phyloP scores from a whole-genome alignment of 2,888 invertebrate genomes.

The Horisme vitalbata region DNA sequence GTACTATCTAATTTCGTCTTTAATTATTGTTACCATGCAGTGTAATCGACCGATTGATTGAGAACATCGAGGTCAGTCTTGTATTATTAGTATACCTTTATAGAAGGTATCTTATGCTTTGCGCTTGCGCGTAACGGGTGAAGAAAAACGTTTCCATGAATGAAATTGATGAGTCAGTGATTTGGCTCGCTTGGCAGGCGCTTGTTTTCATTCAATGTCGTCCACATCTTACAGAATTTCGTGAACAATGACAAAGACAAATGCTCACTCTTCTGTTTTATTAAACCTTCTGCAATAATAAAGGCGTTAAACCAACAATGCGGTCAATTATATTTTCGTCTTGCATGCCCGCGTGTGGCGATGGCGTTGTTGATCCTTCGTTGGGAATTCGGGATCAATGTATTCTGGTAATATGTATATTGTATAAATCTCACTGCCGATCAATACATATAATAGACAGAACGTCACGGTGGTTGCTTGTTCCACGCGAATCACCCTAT shows the following conservation, averaged over 20 bases:
- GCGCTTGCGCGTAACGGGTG: conserved; percentile 30
- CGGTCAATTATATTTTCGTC: conserved; percentile 25
- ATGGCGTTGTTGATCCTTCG: conserved; percentile 17
- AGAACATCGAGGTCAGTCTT: conserved; percentile 27
- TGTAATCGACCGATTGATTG: conserved; percentile 32
- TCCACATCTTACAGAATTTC: conserved; percentile 38
- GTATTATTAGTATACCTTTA: conserved; percentile 19
- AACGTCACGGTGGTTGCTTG: conserved; percentile 31
- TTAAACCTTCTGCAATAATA: conserved; percentile 24
- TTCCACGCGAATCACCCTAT: conserved; percentile 35
- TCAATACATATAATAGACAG: conserved; percentile 21
- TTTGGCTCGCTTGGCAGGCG: conserved; percentile 55
- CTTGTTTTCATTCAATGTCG: conserved; percentile 53
- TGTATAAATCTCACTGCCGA: conserved; percentile 39
- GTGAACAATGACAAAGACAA: conserved; percentile 46
- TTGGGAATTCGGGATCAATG: conserved; percentile 36
- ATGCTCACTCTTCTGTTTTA: conserved; percentile 36
- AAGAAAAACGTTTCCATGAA: conserved; percentile 55
- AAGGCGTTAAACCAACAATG: conserved; percentile 23
- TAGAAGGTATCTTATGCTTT: conserved; percentile 22
- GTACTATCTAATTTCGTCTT: background rate
- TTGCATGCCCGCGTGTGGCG: conserved; percentile 19
- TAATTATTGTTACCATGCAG: conserved; percentile 20
- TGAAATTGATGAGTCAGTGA: conserved; percentile 66
- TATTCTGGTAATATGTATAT: conserved; percentile 36